These are phyloP conservation scores for Oreochromis niloticus DNA, from an alignment of 2,113 vertebrate genomes.

Conservation along the genomic window DNA sequence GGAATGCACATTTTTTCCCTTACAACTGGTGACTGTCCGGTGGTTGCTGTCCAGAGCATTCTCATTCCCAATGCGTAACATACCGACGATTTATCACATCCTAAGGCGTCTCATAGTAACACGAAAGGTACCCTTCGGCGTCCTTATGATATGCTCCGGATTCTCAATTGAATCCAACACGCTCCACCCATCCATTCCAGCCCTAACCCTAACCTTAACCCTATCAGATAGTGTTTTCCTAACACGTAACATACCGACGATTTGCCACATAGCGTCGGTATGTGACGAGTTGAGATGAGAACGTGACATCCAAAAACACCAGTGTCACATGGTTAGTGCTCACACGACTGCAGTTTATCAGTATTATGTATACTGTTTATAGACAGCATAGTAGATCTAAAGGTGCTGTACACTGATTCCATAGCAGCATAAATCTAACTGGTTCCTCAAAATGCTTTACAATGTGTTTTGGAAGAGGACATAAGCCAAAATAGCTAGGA, in stretches of 20 bases:
- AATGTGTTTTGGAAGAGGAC: background rate
- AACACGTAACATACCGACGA: background rate
- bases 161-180: background rate
- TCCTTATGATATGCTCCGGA: background rate
- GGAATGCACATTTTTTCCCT: background rate
- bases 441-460: background rate
- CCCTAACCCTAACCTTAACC: background rate
- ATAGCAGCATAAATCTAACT: background rate
- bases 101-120: background rate
- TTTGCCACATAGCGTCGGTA: background rate
- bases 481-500: background rate
- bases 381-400: background rate
- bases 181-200: background rate
- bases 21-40: background rate
- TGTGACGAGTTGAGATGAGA: background rate
- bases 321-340: background rate
- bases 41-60: background rate
- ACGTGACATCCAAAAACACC: background rate
- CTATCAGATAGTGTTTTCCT: background rate
- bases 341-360: background rate
- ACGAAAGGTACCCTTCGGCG: rapidly evolving
- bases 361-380: rapidly evolving
- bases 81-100: background rate
- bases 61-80: rapidly evolving
- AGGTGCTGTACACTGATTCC: background rate